Base-by-base conservation (phyloP, 2,888 invertebrate genomes). In the Calliopum simillimum region DNA sequence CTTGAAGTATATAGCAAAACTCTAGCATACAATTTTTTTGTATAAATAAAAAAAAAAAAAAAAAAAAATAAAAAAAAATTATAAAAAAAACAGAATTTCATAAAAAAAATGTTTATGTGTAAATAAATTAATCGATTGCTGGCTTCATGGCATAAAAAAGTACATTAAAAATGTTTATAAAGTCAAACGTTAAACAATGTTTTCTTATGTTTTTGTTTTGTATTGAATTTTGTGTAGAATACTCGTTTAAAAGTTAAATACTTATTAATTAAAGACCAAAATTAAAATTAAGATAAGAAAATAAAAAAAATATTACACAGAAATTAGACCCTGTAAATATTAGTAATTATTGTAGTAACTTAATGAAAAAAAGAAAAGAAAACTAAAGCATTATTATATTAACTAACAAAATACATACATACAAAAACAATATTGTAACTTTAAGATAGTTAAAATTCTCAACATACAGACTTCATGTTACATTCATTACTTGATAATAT, bases 221-320 rank as follows among this genome's bases (percentile, higher is more conserved):
- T 11, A 16, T 51, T 21, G 51, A 51, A 33, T 61, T 25, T 43
- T 61, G 51, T 16, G 53, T 68, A 68, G 43, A 69, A 69, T 63
- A 63, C 61, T 69, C 62, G 61, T 44, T 56, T 62, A n/a, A 33
- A 64, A 21, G 13, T 23, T 53, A 56, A 56, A 21, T 55, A 44
- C 14, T 43, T 8, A 53, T 55, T 55, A 56, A 55, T 53, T 41
- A 43, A 14, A 43, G 67, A 67, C 58, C 58, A 67, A 67, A 67
- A 58, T 65, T 55, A 43, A 23, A 53, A 33, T 16, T 16, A 61
- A 61, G 16, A 41, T 53, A 53, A 41, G 33, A 58, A 44, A 41
- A 16, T 12, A 2, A n/a, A 58, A 58, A 33, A 33, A 16, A 59
- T n/a, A 21, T 43, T 41, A 14, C 59, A 47, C 25, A n/a, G 23